Conservation (phyloP, 2,888 invertebrate genomes). For the Drosophila bunnanda region DNA sequence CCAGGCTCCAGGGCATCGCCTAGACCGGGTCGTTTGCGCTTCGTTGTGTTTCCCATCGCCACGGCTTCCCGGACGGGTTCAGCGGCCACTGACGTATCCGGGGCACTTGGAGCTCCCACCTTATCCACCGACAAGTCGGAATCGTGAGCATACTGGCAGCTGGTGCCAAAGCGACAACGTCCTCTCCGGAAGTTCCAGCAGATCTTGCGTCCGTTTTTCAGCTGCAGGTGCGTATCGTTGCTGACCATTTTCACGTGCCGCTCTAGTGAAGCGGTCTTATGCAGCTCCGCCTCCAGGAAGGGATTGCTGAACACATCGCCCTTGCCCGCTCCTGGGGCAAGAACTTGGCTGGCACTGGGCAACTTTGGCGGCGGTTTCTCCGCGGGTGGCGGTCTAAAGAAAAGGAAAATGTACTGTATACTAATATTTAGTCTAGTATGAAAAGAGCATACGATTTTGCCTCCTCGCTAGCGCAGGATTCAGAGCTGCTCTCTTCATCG, state of each 20-base stretch:
- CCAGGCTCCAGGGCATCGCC: conserved; percentile 91
- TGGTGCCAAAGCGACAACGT: conserved; percentile 94
- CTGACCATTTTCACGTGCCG: conserved; percentile 96
- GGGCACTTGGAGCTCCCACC: not conserved
- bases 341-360: conserved; percentile 80
- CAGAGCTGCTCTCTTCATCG: conserved; percentile 55
- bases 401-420: not conserved
- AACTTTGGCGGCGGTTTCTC: conserved; percentile 56
- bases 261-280: conserved; percentile 93
- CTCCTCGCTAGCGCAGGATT: conserved; percentile 39
- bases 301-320: conserved; percentile 92
- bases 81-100: conserved; percentile 1
- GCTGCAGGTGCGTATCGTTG: conserved; percentile 89
- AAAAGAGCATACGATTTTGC: conserved; percentile 5
- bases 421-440: not conserved
- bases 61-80: conserved; percentile 27
- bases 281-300: conserved; percentile 93
- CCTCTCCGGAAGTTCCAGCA: conserved; percentile 98
- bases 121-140: conserved; percentile 87
- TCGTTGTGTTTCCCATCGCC: conserved; percentile 65
- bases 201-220: conserved; percentile 94
- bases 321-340: conserved; percentile 59
- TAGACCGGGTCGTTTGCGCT: conserved; percentile 92
- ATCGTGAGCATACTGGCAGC: conserved; percentile 96
- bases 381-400: conserved; percentile 26